Percentiles rank a stretch among this genome's conserved stretches.
These are phyloP conservation scores for Chauna torquata DNA, from an alignment of 2,113 vertebrate genomes.

Conservation along the genomic window DNA sequence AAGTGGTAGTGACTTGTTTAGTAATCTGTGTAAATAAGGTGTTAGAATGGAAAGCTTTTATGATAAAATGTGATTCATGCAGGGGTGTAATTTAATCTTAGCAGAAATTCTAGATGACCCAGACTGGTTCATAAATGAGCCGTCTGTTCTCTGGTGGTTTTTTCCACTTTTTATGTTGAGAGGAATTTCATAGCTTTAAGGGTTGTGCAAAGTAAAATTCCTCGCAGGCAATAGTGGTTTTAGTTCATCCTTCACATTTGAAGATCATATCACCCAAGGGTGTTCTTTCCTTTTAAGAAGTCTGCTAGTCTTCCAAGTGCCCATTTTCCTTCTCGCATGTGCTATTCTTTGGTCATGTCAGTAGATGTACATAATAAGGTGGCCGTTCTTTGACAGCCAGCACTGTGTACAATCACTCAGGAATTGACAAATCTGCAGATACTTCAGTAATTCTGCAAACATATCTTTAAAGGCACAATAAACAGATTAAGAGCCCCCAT, in stretches of 20 bases:
- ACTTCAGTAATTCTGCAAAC: not conserved
- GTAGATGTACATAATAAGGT: slow-evolving; percentile 20
- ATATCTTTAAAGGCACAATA: not conserved
- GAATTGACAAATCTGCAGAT: slow-evolving; percentile 68
- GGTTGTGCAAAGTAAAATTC: slow-evolving; percentile 81
- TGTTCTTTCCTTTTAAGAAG: slow-evolving; percentile 32
- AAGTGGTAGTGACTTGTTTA: slow-evolving; percentile 81
- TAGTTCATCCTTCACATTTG: slow-evolving; percentile 57
- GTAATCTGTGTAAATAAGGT: slow-evolving; percentile 87
- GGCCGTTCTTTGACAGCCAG: slow-evolving; percentile 66
- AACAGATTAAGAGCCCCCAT: not conserved
- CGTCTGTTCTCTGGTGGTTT: slow-evolving; percentile 65
- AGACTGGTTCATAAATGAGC: slow-evolving; percentile 60
- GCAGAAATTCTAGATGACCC: slow-evolving; percentile 77
- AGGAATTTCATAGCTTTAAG: slow-evolving; percentile 83
- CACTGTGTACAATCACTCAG: slow-evolving; percentile 75
- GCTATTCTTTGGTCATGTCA: slow-evolving; percentile 44
- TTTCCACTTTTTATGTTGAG: slow-evolving; percentile 74
- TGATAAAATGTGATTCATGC: slow-evolving; percentile 77
- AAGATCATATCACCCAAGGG: slow-evolving; percentile 8
- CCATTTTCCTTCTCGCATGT: slow-evolving; percentile 13
- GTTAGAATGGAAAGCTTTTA: slow-evolving; percentile 79
- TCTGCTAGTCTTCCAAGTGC: slow-evolving; percentile 68
- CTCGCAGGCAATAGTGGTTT: slow-evolving; percentile 79
- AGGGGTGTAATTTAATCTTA: slow-evolving; percentile 81